Base-by-base conservation (phyloP, 2,797 vertebrate species). In the Brotula barbata region DNA sequence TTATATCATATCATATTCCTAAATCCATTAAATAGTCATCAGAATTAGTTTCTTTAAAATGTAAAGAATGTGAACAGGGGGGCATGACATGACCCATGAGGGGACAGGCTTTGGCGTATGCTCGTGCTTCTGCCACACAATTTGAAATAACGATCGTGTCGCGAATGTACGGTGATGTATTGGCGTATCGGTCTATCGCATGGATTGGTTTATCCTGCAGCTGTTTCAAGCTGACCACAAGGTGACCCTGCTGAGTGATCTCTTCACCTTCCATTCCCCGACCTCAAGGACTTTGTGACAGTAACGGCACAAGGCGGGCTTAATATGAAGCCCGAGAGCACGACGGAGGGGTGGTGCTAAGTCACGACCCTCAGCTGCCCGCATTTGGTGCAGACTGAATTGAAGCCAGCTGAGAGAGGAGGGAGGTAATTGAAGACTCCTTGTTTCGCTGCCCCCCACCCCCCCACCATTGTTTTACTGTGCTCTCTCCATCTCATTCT, bases 381-480 rank as follows among this genome's bases (percentile, higher is more conserved):
- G 62, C 77, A 78, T 86, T 82, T 73, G 79, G 68, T 79, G 64
- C 60, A 21, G 74, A 81, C 66, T 75, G 75, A 84, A 67, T 57
- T 40, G 14, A 68, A 65, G 74, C 80, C 69, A 66, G 70, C 59
- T 68, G 77, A 63, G 75, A 73, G 74, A 71, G 64, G 64, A 58
- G 61, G 68, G 61, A 66, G 67, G 72, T 70, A 66, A 84, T 85
- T 83, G 68, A 78, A 68, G 71, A 67, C 75, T 78, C 83, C 76
- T 78, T 58, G 68, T 76, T 69, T 75, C 72, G n/a, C n/a, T n/a
- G n/a, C n/a, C n/a, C n/a, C n/a, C n/a, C n/a, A 42, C 55, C 63
- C 59, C 76, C 68, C 77, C 20, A 75, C 70, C 59, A 74, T 82
- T 73, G 69, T 59, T 63, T 42, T 8, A 4, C 25, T 28, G 25